These are phyloP conservation scores for Athalia circularis DNA, from an alignment of 2,888 invertebrate species.

Conservation along the genomic window DNA sequence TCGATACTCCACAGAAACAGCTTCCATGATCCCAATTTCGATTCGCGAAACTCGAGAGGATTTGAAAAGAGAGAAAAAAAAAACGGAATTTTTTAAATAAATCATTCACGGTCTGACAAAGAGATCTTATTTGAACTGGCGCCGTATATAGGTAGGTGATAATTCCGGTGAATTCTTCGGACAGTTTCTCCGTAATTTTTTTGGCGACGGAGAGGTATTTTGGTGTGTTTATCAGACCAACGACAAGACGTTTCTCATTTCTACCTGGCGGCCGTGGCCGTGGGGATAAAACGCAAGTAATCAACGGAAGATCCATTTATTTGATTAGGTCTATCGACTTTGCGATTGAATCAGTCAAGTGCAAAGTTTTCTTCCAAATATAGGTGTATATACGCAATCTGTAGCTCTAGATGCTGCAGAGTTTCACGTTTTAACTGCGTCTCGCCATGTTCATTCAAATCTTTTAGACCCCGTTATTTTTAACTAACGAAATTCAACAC, in stretches of 20 bases:
- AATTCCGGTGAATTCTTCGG: too few relatives aligned
- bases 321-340: conserved; percentile 29
- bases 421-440: conserved; percentile 2
- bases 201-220: neutral
- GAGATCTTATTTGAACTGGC: too few relatives aligned
- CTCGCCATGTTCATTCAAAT: conserved; percentile 10
- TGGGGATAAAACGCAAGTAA: conserved; percentile 25
- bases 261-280: conserved; percentile 17
- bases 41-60: too few relatives aligned
- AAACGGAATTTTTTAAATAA: too few relatives aligned
- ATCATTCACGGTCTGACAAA: too few relatives aligned
- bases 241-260: conserved; percentile 19
- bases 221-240: neutral
- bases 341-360: conserved; percentile 42
- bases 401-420: neutral
- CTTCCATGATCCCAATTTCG: too few relatives aligned
- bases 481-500: neutral
- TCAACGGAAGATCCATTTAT: conserved; percentile 39
- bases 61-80: too few relatives aligned
- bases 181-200: neutral
- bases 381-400: conserved; percentile 17
- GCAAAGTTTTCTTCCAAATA: conserved; percentile 26
- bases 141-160: too few relatives aligned
- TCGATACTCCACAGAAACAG: too few relatives aligned
- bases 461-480: conserved; percentile 4